Evolutionary conservation across 2,797 vertebrate species (phyloP).

Genomic region (Cirrhinus mrigala): DNA sequence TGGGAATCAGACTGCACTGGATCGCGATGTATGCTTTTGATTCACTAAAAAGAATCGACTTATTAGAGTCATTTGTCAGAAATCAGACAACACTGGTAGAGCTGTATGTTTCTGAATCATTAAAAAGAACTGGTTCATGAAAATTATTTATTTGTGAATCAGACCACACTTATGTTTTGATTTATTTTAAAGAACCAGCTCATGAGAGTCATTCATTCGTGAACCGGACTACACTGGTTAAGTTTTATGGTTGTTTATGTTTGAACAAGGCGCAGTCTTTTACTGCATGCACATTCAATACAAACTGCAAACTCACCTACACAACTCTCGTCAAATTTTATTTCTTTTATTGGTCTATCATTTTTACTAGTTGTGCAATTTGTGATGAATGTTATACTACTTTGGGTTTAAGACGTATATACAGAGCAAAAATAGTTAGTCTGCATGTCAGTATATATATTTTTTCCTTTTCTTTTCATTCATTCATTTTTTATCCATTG

Average conservation of each 20-base stretch:
- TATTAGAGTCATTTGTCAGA: background rate
- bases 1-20: background rate
- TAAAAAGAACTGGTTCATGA: background rate
- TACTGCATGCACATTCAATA: background rate
- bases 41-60: background rate
- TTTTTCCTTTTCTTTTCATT: constrained; percentile 15
- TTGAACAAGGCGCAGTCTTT: background rate
- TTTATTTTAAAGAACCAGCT: background rate
- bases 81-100: background rate
- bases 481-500: constrained; percentile 47
- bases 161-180: background rate
- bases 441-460: background rate
- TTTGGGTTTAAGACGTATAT: background rate
- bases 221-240: background rate
- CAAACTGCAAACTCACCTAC: background rate
- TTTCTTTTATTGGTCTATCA: background rate
- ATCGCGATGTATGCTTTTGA: background rate
- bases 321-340: background rate
- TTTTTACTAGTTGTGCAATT: background rate
- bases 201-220: background rate
- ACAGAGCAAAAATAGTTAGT: constrained; percentile 15
- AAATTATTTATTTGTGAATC: no score
- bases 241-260: background rate
- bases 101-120: background rate
- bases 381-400: background rate